Conservation (phyloP, 1,140 invertebrate species). For the Glossosoma conforme region DNA sequence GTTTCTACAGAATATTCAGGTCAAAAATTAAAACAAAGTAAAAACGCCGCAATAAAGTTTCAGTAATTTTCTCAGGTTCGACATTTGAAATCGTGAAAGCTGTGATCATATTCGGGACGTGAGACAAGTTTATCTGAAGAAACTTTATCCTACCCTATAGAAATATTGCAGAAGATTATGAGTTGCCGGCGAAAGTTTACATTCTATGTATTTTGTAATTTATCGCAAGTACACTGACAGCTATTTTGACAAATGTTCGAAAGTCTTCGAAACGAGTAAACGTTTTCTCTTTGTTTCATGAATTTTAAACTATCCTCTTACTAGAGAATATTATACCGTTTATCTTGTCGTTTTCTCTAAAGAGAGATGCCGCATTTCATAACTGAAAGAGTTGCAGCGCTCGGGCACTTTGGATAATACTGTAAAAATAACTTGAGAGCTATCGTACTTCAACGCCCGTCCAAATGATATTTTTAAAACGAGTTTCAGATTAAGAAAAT, state of each 20-base stretch:
- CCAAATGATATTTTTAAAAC: no score
- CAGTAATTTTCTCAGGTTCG: slow-evolving; percentile 2
- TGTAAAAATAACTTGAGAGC: no score
- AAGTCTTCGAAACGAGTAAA: background rate
- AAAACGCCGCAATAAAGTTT: background rate
- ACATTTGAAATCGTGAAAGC: background rate
- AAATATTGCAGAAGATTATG: slow-evolving; percentile 5
- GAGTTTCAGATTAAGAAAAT: no score
- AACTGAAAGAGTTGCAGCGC: no score
- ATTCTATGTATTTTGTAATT: slow-evolving; percentile 2
- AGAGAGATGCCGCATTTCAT: no score
- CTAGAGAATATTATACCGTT: no score
- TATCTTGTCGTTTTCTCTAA: no score
- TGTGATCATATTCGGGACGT: background rate
- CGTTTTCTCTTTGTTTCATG: background rate
- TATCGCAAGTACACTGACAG: slow-evolving; percentile 7
- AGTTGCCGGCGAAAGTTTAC: slow-evolving; percentile 2
- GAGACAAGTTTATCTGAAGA: background rate
- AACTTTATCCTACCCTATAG: slow-evolving; percentile 2
- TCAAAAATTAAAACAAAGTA: background rate
- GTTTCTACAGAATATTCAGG: background rate
- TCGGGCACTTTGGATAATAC: no score
- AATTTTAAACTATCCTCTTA: slow-evolving; percentile 2
- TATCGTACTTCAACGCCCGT: no score
- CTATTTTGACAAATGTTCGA: slow-evolving; percentile 5